A percentile compares a stretch with the other conserved stretches of the same genome.
Evolutionary conservation across 2,113 vertebrate genomes (phyloP).

Genomic region (Hydropotes inermis): DNA sequence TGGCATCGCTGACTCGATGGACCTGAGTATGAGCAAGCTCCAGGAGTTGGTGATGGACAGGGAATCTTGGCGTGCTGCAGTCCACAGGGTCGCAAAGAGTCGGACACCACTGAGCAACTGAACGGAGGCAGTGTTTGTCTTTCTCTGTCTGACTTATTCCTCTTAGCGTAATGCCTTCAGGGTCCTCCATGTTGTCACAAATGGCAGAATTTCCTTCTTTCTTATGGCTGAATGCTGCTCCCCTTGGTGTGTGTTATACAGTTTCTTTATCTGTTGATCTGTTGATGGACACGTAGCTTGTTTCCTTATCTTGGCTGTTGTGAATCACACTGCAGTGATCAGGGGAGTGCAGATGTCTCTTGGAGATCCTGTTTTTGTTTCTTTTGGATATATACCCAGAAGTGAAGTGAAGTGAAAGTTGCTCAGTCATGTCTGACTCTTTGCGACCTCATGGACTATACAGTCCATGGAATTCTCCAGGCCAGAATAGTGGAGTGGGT

Average conservation of each 20-base stretch:
- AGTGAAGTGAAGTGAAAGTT: not conserved
- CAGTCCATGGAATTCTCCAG: not conserved
- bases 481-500: not conserved
- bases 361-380: not conserved
- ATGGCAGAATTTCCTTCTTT: not conserved
- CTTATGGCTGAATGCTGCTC: not conserved
- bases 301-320: not conserved
- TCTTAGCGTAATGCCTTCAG: not conserved
- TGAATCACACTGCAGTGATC: not conserved
- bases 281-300: not conserved
- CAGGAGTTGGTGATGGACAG: not conserved
- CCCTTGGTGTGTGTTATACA: not conserved
- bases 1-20: not conserved
- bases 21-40: not conserved
- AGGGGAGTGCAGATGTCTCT: not conserved
- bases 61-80: not conserved
- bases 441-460: not conserved
- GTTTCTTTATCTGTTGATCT: not conserved
- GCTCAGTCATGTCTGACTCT: not conserved
- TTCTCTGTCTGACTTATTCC: not conserved
- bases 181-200: not conserved
- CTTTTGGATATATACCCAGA: not conserved
- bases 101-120: not conserved
- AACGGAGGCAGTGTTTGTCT: not conserved
- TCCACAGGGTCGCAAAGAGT: not conserved